A percentile compares a stretch with the other conserved stretches of the same genome.
These are phyloP conservation scores for Amphipoea lucens DNA, from an alignment of 2,888 invertebrate species.

Conservation along the genomic window DNA sequence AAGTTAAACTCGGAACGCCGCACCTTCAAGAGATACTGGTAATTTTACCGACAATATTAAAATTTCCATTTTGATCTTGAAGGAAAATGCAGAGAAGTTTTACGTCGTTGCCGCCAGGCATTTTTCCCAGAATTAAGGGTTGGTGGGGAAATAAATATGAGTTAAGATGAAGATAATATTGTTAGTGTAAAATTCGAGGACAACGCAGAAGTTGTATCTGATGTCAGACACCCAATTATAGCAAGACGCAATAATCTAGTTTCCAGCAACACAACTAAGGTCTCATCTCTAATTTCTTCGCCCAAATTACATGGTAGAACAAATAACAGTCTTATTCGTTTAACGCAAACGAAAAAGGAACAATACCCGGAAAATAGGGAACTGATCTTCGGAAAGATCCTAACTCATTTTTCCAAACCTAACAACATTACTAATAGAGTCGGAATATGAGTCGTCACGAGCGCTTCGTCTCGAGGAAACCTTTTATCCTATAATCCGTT, in stretches of 20 bases:
- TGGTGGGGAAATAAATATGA: slow-evolving; percentile 37
- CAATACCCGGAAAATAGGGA: slow-evolving; percentile 17
- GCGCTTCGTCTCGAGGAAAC: slow-evolving; percentile 66
- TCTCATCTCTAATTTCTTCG: slow-evolving; percentile 16
- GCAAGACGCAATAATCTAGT: slow-evolving; percentile 14
- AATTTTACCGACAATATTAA: slow-evolving; percentile 61
- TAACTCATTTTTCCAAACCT: slow-evolving; percentile 50
- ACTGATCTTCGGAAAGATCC: slow-evolving; percentile 26
- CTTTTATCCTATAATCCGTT: slow-evolving; percentile 82
- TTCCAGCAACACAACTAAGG: slow-evolving; percentile 4
- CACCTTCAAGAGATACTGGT: slow-evolving; percentile 53
- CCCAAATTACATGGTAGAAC: slow-evolving; percentile 20
- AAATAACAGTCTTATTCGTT: background rate
- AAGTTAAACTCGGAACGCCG: slow-evolving; percentile 58
- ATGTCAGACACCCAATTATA: slow-evolving; percentile 33
- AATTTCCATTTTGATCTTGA: slow-evolving; percentile 61
- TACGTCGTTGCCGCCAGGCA: slow-evolving; percentile 32
- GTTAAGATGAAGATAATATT: slow-evolving; percentile 4
- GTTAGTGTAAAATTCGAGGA: slow-evolving; percentile 6
- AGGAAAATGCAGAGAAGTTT: slow-evolving; percentile 49
- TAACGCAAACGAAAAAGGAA: background rate
- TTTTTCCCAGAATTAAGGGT: slow-evolving; percentile 38
- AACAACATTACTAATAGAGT: slow-evolving; percentile 72
- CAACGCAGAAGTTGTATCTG: background rate
- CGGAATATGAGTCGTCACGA: slow-evolving; percentile 76